A percentile compares a stretch with the other conserved stretches of the same genome.
Conservation (phyloP, 1,140 invertebrate genomes). For the Propsilocerus akamusi region DNA sequence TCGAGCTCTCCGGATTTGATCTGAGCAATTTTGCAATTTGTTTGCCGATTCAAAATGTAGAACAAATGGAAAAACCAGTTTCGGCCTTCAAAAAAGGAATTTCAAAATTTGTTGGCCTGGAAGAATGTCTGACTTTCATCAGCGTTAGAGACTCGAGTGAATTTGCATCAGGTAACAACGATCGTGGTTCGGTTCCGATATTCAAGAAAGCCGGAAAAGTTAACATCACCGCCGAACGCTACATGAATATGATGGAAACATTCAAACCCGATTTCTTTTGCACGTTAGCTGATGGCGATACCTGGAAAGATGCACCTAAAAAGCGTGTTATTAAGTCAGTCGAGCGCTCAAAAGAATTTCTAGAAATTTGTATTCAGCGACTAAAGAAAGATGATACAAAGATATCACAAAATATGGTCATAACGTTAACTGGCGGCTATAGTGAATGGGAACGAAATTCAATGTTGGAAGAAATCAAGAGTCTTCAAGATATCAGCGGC, state of each 20-base stretch:
- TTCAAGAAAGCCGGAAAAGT: conserved; percentile 55
- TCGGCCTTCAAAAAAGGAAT: conserved; percentile 28
- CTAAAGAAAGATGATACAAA: conserved; percentile 31
- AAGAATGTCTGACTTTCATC: conserved; percentile 38
- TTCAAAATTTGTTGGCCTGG: conserved; percentile 34
- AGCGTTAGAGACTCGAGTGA: conserved; percentile 44
- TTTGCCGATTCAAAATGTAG: conserved; percentile 26
- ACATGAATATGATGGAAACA: conserved; percentile 55
- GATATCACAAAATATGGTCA: conserved; percentile 18
- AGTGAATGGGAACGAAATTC: conserved; percentile 32
- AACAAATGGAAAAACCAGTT: conserved; percentile 31
- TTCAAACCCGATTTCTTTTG: conserved; percentile 64
- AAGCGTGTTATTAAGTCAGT: conserved; percentile 51
- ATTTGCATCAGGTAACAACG: conserved; percentile 43
- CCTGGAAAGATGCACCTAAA: conserved; percentile 36
- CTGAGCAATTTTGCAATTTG: conserved; percentile 33
- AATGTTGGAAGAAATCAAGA: conserved; percentile 38
- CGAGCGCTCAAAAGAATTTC: conserved; percentile 33
- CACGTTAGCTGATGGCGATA: conserved; percentile 64
- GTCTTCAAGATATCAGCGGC: conserved; percentile 33
- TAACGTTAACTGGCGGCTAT: conserved; percentile 56
- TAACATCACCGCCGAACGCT: conserved; percentile 36
- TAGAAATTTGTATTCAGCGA: conserved; percentile 36
- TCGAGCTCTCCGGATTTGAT: conserved; percentile 30
- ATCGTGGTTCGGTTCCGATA: conserved; percentile 40